Percentiles rank a stretch among this genome's conserved stretches.
Conservation (phyloP, 1,140 invertebrate species). For the Pseudomyrmex pallidus region DNA sequence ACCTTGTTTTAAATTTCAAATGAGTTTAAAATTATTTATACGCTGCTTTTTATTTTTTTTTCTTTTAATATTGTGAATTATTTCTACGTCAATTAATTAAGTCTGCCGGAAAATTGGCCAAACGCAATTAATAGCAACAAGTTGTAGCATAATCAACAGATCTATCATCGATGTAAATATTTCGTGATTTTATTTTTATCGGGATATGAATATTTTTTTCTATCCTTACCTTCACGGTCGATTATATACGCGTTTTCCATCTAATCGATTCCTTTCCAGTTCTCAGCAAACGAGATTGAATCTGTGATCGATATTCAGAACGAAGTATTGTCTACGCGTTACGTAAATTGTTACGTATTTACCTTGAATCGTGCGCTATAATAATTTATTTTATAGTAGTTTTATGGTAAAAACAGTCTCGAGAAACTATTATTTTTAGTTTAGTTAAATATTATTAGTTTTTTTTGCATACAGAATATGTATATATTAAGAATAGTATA, state of each 20-base stretch:
- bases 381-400: constrained; percentile 48
- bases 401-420: neutral
- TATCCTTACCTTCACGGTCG: constrained; percentile 44
- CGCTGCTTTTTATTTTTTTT: too few species aligned
- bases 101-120: neutral
- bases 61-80: neutral
- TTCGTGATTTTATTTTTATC: constrained; percentile 13
- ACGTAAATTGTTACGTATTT: constrained; percentile 49
- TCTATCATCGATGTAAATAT: constrained; percentile 30
- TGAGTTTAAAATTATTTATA: too few species aligned
- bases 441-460: too few species aligned
- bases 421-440: neutral
- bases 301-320: constrained; percentile 36
- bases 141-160: neutral
- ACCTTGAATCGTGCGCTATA: constrained; percentile 19
- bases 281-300: constrained; percentile 41
- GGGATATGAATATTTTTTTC: constrained; percentile 7
- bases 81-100: constrained; percentile 9
- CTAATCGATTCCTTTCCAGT: constrained; percentile 18
- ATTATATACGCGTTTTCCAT: constrained; percentile 41
- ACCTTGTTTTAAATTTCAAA: too few species aligned
- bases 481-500: too few species aligned
- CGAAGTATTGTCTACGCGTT: constrained; percentile 62
- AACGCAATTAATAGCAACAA: neutral
- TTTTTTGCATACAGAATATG: too few species aligned